Base-by-base conservation (phyloP, 2,888 invertebrate genomes). In the Lymantria dispar region DNA sequence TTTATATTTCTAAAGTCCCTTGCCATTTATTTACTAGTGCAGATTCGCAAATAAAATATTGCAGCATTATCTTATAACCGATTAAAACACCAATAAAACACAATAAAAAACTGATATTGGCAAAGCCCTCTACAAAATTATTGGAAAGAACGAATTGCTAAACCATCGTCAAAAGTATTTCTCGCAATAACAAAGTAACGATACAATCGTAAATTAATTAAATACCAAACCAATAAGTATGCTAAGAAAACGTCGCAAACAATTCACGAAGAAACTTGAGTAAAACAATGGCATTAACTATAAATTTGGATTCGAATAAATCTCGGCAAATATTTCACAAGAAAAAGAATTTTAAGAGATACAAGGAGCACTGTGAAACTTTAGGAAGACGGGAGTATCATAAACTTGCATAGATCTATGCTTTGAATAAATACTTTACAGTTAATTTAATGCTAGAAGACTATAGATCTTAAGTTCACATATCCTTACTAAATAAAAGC, bases 321-420 rank as follows among this genome's bases (percentile, higher is more conserved):
- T n/a, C 49, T 47, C 13, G 50, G 36, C 37, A 56, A 58, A 58
- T 60, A 56, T 57, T 64, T 62, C 54, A 62, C 62, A 64, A 64
- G 68, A 60, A 64, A 68, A 62, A 60, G 62, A 56, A 65, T 67
- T 67, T 60, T 54, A 56, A 60, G 56, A 52, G 47, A 45, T 50
- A 41, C 41, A 41, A 22, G 61, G 58, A 59, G 53, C 63, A 58
- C 61, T 61, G 61, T 56, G 53, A 63, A 64, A 63, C 48, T 47
- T 60, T 54, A 49, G 42, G 48, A 52, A 59, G 60, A 57, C 58
- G 54, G 59, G 69, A 58, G 58, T 63, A 60, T 76, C 68, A 68
- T 64, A 67, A 64, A 75, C 70, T 74, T 69, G 66, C 68, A 76
- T 76, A 76, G 73, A 75, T 76, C 71, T 67, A 72, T 62, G 54